Base-by-base conservation (phyloP, 37 sponge, comb jelly and placozoan species). In the Spongilla lacustris region DNA sequence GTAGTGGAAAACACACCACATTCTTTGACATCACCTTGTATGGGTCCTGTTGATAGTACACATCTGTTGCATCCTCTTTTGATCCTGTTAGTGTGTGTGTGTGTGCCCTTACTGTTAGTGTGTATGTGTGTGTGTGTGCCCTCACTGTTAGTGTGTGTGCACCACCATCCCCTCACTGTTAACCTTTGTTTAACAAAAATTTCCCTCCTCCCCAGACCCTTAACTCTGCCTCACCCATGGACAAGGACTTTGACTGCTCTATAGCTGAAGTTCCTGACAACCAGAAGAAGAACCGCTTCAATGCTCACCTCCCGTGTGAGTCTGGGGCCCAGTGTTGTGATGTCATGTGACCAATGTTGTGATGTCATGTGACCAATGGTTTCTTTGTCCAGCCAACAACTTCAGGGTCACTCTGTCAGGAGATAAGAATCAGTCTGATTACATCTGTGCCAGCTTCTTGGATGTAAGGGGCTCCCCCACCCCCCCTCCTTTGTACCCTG, bases 361-460 rank as follows among this genome's bases (percentile, higher is more conserved):
- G 41, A 6, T 41, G 41, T 41, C 41, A 41, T 41, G 41, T 41
- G 41, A 41, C 41, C 41, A 3, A 9, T 46, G 5, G 12, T n/a
- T 41, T 71, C 81, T 46, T 23, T 31, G 3, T 85, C 34, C 78
- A 91, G 92, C 88, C 78, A 87, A 87, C 75, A 88, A 87, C 36
- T 71, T 74, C 67, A 70, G 92, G 5, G 92, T 91, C 26, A 72
- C 79, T 38, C 84, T 91, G 35, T 87, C 88, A 5, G 67, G 84
- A 35, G 88, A 91, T 2, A 49, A 66, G 26, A 73, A 79, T 67
- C 84, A 91, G 24, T 81, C 84, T 10, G 92, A 91, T 73, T 91
- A 91, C 76, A 91, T 91, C 84, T 87, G 84, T 87, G 92, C 92
- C 68, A 87, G 92, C 79, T 83, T 69, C 74, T 70, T 87, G 66